These are phyloP conservation scores for Ochropacha duplaris DNA, from an alignment of 2,888 invertebrate species.

Conservation along the genomic window DNA sequence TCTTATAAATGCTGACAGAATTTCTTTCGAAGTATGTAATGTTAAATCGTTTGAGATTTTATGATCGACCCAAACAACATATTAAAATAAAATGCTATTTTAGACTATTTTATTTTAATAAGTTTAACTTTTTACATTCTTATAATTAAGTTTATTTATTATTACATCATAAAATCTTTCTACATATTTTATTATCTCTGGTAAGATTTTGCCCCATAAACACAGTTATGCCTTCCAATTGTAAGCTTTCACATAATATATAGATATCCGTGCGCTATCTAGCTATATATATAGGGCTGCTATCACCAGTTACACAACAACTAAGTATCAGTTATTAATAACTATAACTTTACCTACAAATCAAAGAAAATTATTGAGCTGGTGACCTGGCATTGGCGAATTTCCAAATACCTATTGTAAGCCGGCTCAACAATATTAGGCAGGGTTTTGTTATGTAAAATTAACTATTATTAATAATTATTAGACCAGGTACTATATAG, in stretches of 20 bases:
- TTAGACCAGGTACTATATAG: background rate
- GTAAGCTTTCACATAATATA: background rate
- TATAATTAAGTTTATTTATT: no score
- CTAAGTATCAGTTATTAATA: constrained; percentile 11
- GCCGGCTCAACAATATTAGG: constrained; percentile 10
- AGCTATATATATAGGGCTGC: background rate
- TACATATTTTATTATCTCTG: background rate
- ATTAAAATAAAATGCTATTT: no score
- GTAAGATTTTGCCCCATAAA: background rate
- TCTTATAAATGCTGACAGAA: no score
- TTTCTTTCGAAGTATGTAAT: no score
- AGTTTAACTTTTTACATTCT: no score
- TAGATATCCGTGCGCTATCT: background rate
- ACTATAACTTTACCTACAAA: constrained; percentile 20
- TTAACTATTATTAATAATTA: no score
- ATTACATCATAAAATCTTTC: no score
- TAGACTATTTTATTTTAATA: no score
- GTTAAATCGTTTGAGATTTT: no score
- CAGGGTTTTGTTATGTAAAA: background rate
- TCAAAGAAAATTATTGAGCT: constrained; percentile 40
- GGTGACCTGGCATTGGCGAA: constrained; percentile 41
- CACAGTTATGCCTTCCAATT: background rate
- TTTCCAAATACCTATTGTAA: constrained; percentile 31
- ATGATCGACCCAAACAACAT: no score
- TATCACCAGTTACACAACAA: background rate